Conservation (phyloP, 2,113 vertebrate genomes). For the Onychostoma macrolepis region DNA sequence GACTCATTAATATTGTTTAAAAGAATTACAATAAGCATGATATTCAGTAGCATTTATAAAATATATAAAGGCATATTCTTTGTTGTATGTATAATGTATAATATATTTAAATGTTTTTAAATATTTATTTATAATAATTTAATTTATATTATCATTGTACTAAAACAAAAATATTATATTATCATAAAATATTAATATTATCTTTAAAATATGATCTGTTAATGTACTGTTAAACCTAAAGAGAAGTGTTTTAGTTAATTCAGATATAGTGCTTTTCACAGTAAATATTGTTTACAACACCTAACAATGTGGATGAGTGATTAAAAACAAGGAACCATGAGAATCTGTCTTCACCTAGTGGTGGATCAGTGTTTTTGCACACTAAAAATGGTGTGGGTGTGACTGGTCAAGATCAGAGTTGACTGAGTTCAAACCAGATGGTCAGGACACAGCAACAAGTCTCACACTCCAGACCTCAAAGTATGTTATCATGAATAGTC, state of each 20-base stretch:
- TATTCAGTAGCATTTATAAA: background rate
- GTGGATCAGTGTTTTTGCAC: background rate
- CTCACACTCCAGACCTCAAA: background rate
- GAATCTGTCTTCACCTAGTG: slow-evolving; percentile 42
- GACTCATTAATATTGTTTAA: background rate
- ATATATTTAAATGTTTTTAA: no score
- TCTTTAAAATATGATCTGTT: no score
- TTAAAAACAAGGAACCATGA: background rate
- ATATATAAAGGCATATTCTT: background rate
- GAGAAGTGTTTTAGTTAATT: background rate
- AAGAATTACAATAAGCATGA: background rate
- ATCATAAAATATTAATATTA: no score
- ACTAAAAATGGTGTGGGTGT: background rate
- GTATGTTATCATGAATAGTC: slow-evolving; percentile 2
- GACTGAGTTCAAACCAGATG: slow-evolving; percentile 28
- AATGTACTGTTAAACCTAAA: background rate
- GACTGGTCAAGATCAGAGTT: background rate
- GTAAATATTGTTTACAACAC: no score
- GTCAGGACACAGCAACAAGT: background rate
- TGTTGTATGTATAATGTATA: background rate
- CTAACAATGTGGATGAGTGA: background rate
- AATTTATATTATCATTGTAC: background rate
- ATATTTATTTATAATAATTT: background rate
- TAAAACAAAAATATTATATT: background rate
- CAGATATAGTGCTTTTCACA: no score